phyloP scores from a whole-genome alignment of 2,888 invertebrate species.

The Ophraella communa region DNA sequence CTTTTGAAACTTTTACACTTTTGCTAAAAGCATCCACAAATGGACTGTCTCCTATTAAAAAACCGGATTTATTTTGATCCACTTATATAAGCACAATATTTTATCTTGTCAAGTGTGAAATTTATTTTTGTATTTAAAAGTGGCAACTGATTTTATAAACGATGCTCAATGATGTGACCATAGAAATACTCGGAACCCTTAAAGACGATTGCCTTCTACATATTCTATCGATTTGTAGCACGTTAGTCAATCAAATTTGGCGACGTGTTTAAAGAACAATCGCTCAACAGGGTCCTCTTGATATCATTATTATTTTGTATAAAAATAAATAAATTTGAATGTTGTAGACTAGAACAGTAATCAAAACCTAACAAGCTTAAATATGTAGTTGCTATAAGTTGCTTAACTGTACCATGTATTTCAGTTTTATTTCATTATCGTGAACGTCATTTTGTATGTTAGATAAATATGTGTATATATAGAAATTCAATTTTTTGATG shows the following conservation, averaged over 20 bases:
- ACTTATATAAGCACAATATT: constrained; percentile 25
- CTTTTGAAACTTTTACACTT: constrained; percentile 11
- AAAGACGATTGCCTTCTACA: neutral
- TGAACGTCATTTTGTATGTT: constrained; percentile 49
- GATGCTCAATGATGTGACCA: constrained; percentile 31
- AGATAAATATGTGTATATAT: constrained; percentile 49
- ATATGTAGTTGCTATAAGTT: constrained; percentile 45
- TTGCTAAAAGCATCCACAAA: constrained; percentile 22
- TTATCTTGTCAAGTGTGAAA: constrained; percentile 10
- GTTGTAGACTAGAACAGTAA: constrained; percentile 36
- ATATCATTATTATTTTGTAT: constrained; percentile 22
- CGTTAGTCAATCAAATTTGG: too few relatives aligned
- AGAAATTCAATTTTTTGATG: constrained; percentile 7
- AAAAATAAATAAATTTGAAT: constrained; percentile 36
- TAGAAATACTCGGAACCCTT: neutral
- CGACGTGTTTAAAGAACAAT: neutral
- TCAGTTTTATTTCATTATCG: constrained; percentile 45
- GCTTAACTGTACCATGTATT: constrained; percentile 46
- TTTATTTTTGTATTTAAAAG: constrained; percentile 30
- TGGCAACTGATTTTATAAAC: constrained; percentile 21
- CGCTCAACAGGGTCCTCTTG: neutral
- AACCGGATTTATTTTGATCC: neutral
- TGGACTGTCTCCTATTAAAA: neutral
- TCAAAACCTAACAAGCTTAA: constrained; percentile 43
- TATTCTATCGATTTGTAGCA: too few relatives aligned